Conservation (phyloP, 1,140 invertebrate genomes). For the Oncopodura yosiiana region DNA sequence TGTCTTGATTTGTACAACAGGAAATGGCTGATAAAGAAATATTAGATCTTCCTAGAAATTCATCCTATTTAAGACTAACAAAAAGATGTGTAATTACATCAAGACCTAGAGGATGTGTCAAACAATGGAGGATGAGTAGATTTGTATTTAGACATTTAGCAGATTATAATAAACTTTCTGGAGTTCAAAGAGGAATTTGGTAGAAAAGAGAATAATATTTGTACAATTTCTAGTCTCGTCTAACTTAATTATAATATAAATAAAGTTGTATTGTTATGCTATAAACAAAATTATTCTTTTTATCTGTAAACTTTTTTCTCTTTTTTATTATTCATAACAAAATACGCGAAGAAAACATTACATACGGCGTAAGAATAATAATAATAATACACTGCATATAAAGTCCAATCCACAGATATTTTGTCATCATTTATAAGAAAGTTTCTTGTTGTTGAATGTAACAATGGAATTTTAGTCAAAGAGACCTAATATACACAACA, state of each 20-base stretch:
- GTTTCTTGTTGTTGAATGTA: neutral
- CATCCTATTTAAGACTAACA: constrained; percentile 52
- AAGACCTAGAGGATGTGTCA: constrained; percentile 59
- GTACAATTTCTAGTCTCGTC: no score
- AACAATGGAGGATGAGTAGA: constrained; percentile 69
- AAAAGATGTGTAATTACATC: constrained; percentile 71
- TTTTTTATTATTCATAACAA: neutral
- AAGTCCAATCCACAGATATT: no score
- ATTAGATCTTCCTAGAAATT: constrained; percentile 61
- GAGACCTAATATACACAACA: constrained; percentile 24
- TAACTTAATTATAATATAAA: no score
- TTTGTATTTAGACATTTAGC: constrained; percentile 77
- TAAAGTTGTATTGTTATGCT: no score
- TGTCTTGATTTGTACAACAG: constrained; percentile 37
- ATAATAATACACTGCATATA: neutral
- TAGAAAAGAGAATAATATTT: no score
- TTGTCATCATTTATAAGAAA: no score
- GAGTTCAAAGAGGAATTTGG: constrained; percentile 82
- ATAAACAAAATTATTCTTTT: no score
- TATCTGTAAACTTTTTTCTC: neutral
- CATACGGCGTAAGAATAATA: no score
- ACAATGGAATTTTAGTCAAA: constrained; percentile 25
- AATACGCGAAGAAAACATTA: neutral
- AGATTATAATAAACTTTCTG: constrained; percentile 81
- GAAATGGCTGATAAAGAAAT: constrained; percentile 62